Base-by-base conservation (phyloP, 2,797 vertebrate genomes). In the Picus viridis region DNA sequence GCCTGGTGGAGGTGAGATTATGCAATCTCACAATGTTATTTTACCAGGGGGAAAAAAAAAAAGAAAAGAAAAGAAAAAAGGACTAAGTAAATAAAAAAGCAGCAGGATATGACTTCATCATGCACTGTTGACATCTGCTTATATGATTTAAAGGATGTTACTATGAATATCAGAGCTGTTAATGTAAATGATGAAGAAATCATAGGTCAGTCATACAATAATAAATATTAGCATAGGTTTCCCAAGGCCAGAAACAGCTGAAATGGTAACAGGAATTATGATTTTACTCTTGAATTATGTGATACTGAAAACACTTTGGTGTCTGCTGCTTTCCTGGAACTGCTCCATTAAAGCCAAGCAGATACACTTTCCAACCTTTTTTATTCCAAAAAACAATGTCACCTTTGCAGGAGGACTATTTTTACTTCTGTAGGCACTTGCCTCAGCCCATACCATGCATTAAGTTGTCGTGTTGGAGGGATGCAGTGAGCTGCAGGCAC, bases 191-290 rank as follows among this genome's bases (percentile, higher is more conserved):
- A 90, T 93, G 86, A 81, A 86, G 85, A 93, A 97, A 91, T 75
- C 83, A 88, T 78, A 96, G 94, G 92, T 96, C 94, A 96, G 71
- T 94, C 86, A 96, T 82, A 96, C 89, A 79, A 92, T 94, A 96
- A 96, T 95, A 96, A 96, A 96, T 96, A 96, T 62, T 94, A 94
- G 32, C 88, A 93, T 72, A 91, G 69, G 87, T 93, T 96, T 95
- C 78, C 86, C 77, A 94, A 95, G 86, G 84, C 80, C 95, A 95
- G 58, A 93, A 93, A 94, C 27, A 56, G 53, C 39, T 89, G 84
- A 92, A 96, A 64, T 53, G 72, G 53, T 86, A 94, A 95, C 87
- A 93, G 67, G 76, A 91, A 86, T 82, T 70, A 70, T 39, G 76
- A 89, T 93, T 96, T 95, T 80, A 51, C 79, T 81, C 61, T 91